These are phyloP conservation scores for Irena cyanogastra DNA, from an alignment of 2,113 vertebrate genomes.

Conservation along the genomic window DNA sequence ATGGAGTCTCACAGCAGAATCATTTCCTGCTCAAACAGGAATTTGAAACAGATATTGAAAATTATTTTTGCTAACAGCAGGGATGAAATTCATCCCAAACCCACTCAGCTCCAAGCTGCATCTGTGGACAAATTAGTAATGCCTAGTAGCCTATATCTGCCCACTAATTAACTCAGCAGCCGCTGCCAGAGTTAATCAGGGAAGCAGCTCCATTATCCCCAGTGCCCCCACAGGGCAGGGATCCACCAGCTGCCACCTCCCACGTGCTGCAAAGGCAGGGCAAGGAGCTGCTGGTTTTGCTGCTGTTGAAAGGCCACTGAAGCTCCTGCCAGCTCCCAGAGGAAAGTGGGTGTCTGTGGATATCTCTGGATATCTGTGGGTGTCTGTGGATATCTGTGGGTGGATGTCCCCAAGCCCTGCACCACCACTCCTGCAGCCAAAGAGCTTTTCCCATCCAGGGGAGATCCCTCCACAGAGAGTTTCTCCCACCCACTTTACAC, in stretches of 20 bases:
- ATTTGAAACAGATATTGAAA: neutral
- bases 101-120: neutral
- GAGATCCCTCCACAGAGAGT: neutral
- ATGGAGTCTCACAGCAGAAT: neutral
- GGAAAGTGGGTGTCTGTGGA: neutral
- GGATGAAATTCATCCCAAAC: neutral
- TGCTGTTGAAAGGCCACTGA: neutral
- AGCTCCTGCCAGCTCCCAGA: rapidly evolving
- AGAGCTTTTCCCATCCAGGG: neutral
- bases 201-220: neutral
- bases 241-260: conserved; percentile 5
- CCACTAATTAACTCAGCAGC: conserved; percentile 66
- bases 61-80: neutral
- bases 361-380: no score
- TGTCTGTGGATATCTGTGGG: neutral
- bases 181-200: conserved; percentile 39
- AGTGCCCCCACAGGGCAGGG: neutral
- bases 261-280: neutral
- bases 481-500: neutral
- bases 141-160: neutral
- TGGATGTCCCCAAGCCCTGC: rapidly evolving
- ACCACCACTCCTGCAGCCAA: rapidly evolving
- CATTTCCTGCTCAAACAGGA: neutral
- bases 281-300: neutral
- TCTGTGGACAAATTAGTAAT: neutral